Evolutionary conservation across 2,797 vertebrate genomes (phyloP).

Genomic region (Mormyrus proboscirostris): DNA sequence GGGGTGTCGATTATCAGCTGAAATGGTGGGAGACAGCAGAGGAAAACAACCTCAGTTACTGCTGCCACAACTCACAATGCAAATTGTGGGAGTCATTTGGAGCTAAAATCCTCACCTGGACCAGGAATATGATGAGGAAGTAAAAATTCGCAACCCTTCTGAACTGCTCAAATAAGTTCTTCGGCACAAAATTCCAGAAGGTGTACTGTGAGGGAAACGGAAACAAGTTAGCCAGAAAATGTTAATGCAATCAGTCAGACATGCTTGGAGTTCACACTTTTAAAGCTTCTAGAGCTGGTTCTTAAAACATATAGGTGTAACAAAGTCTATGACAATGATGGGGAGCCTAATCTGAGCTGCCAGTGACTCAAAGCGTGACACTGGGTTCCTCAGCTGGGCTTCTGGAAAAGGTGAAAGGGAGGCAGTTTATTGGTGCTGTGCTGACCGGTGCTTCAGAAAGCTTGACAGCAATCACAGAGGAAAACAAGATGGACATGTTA

Average conservation of each 20-base stretch:
- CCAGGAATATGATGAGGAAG: constrained; percentile 97
- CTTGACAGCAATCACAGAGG: not conserved
- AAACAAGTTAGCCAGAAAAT: not conserved
- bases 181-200: constrained; percentile 96
- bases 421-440: too few species aligned
- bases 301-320: not conserved
- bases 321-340: not conserved
- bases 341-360: not conserved
- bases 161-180: constrained; percentile 97
- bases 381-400: not conserved
- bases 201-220: constrained; percentile 71
- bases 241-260: not conserved
- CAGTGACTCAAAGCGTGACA: not conserved
- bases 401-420: not conserved
- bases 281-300: not conserved
- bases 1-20: constrained; percentile 96
- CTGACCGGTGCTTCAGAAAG: not conserved
- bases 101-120: constrained; percentile 72
- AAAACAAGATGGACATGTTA: not conserved
- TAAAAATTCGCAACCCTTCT: constrained; percentile 98
- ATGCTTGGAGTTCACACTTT: not conserved
- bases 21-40: not conserved
- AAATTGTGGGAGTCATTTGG: not conserved
- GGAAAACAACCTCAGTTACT: not conserved
- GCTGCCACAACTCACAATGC: not conserved